Evolutionary conservation across 1,140 invertebrate species (phyloP).

Genomic region (Cepaea nemoralis): DNA sequence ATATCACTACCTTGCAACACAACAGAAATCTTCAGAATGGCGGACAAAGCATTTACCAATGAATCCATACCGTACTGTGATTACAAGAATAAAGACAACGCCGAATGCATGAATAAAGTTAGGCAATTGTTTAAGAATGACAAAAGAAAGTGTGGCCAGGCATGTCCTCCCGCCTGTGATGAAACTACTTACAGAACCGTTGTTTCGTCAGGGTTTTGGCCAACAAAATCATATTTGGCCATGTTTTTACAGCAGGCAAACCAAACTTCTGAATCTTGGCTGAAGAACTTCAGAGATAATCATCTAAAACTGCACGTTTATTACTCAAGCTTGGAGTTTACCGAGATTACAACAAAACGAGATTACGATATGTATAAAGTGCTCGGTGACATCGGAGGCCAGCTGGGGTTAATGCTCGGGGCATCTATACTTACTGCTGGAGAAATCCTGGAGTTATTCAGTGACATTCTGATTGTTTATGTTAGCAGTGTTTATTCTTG

Average conservation of each 20-base stretch:
- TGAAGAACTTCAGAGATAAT: no score
- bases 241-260: no score
- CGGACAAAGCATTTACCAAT: background rate
- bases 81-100: background rate
- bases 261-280: no score
- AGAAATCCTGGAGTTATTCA: slow-evolving; percentile 23
- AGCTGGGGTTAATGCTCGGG: slow-evolving; percentile 25
- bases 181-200: background rate
- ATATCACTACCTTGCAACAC: background rate
- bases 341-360: background rate
- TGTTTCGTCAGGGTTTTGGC: background rate
- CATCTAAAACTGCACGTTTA: slow-evolving; percentile 1
- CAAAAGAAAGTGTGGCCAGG: background rate
- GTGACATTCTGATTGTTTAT: no score
- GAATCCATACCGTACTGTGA: background rate
- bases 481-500: no score
- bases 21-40: background rate
- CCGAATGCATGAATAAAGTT: background rate
- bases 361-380: slow-evolving; percentile 18
- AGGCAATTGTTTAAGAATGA: background rate
- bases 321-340: background rate
- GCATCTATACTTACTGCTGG: slow-evolving; percentile 15
- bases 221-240: no score
- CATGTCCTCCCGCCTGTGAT: background rate
- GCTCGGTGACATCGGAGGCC: slow-evolving; percentile 20